phyloP scores from a whole-genome alignment of 2,888 invertebrate genomes.

The Idaea biselata region DNA sequence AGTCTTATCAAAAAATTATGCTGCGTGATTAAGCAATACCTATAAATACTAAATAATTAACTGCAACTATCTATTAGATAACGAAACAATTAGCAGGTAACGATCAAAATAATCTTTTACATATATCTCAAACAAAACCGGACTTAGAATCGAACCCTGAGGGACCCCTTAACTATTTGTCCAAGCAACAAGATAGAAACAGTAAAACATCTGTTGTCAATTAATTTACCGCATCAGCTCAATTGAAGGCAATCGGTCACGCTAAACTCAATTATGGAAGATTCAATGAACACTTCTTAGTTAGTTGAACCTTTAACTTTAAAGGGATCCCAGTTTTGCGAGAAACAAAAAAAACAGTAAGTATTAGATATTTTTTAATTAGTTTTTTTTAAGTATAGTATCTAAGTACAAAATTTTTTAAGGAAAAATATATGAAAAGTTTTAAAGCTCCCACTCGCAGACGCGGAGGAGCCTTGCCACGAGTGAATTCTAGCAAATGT shows the following conservation, averaged over 20 bases:
- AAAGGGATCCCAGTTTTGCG: not conserved
- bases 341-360: not conserved
- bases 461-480: too few species aligned
- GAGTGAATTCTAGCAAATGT: too few species aligned
- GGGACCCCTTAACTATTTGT: constrained; percentile 8
- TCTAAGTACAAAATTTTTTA: too few species aligned
- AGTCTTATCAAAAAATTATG: not conserved
- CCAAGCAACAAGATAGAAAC: constrained; percentile 3
- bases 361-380: too few species aligned
- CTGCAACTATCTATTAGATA: too few species aligned
- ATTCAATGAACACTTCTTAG: constrained; percentile 3
- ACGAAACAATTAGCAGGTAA: not conserved
- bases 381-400: too few species aligned
- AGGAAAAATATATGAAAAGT: too few species aligned
- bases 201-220: constrained; percentile 17
- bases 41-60: too few species aligned
- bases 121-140: not conserved
- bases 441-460: too few species aligned
- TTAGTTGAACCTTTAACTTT: constrained; percentile 1
- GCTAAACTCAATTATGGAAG: constrained; percentile 6
- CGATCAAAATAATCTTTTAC: not conserved
- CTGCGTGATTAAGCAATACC: not conserved
- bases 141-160: constrained; percentile 14
- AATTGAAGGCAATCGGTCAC: constrained; percentile 14
- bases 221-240: constrained; percentile 15